These are phyloP conservation scores for Tympanoctomys barrerae DNA, from an alignment of 2,797 vertebrate species.

Conservation along the genomic window DNA sequence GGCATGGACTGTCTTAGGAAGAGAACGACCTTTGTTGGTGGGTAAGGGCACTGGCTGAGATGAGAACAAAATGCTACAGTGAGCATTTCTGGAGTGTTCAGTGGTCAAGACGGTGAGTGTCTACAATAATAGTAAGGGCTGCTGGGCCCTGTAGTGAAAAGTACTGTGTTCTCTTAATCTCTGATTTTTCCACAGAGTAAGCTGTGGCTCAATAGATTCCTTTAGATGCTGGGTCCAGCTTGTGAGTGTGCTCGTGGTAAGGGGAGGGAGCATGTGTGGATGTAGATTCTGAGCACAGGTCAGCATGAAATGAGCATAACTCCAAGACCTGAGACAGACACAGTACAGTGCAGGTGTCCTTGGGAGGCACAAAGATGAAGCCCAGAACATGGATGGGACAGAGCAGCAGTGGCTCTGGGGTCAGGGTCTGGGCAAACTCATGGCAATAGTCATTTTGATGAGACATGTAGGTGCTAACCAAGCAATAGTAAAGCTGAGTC, in stretches of 20 bases:
- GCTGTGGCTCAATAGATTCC: not conserved
- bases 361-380: not conserved
- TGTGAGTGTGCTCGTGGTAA: not conserved
- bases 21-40: not conserved
- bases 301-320: not conserved
- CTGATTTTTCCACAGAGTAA: not conserved
- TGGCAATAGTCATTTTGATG: not conserved
- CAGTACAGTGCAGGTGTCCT: not conserved
- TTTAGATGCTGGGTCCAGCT: not conserved
- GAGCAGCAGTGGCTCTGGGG: not conserved
- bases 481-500: not conserved
- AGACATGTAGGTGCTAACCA: not conserved
- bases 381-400: not conserved
- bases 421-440: not conserved
- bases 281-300: not conserved
- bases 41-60: not conserved
- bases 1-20: not conserved
- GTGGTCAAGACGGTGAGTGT: not conserved
- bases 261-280: too few species aligned
- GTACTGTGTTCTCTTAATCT: not conserved
- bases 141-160: not conserved
- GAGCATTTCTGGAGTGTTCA: not conserved
- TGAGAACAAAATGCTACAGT: not conserved
- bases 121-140: not conserved
- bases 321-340: not conserved